Percentiles rank a stretch among this genome's conserved stretches.
phyloP scores from a whole-genome alignment of 2,113 vertebrate genomes.

The Pteropus alecto region DNA sequence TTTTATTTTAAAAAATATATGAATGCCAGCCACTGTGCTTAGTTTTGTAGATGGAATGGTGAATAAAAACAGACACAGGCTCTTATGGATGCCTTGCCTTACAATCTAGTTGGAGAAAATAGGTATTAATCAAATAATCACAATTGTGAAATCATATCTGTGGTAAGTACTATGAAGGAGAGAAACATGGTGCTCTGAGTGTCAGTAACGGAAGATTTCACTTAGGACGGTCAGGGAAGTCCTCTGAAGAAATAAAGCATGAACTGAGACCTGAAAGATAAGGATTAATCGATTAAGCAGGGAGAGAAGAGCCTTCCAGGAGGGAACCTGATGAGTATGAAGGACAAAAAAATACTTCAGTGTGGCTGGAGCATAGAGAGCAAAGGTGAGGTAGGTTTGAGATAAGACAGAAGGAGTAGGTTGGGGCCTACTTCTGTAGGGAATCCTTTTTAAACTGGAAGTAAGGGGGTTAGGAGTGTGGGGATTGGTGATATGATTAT shows the following conservation, averaged over 20 bases:
- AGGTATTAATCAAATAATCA: conserved; percentile 1
- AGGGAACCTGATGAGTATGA: neutral
- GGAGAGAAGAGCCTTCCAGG: neutral
- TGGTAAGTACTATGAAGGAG: neutral
- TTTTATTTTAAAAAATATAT: neutral
- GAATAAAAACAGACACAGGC: conserved; percentile 10
- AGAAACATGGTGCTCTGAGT: neutral
- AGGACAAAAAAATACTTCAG: neutral
- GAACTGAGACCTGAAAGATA: neutral
- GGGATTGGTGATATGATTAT: neutral
- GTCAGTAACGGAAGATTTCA: conserved; percentile 7
- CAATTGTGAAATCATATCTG: neutral
- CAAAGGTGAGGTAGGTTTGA: conserved; percentile 10
- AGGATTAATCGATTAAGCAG: neutral
- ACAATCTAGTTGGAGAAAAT: neutral
- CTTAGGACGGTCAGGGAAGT: neutral
- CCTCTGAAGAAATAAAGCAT: conserved; percentile 1
- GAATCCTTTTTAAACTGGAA: conserved; percentile 34
- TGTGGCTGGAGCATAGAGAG: neutral
- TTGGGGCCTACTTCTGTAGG: neutral
- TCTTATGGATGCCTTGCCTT: neutral
- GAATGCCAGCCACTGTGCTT: neutral
- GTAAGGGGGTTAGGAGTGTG: neutral
- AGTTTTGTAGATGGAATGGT: neutral
- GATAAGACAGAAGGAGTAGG: neutral